Evolutionary conservation across 2,888 invertebrate genomes (phyloP).

Genomic region (Acronicta aceris): DNA sequence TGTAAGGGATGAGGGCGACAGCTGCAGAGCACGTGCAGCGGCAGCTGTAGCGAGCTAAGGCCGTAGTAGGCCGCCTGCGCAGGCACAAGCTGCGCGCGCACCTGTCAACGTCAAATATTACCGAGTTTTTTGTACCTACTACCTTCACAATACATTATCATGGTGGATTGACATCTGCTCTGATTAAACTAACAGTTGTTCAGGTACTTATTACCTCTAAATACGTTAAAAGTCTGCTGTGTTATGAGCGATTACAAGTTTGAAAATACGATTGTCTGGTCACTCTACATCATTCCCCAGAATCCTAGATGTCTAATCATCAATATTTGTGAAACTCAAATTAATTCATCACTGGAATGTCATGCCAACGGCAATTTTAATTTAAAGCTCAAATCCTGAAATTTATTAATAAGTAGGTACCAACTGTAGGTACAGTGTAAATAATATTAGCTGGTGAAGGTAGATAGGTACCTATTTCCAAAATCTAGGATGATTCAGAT

Average conservation of each 20-base stretch:
- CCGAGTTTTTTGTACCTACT: constrained; percentile 63
- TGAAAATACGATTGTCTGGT: too few species aligned
- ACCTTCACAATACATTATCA: constrained; percentile 58
- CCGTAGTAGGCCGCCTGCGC: constrained; percentile 74
- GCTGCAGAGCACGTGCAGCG: constrained; percentile 84
- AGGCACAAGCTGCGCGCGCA: constrained; percentile 82
- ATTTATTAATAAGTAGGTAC: too few species aligned
- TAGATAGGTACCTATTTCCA: too few species aligned
- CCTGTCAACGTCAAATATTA: constrained; percentile 80
- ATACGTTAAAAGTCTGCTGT: not conserved
- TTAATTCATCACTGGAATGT: too few species aligned
- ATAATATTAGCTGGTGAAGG: too few species aligned
- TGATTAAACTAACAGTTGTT: constrained; percentile 23
- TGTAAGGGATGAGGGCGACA: constrained; percentile 75
- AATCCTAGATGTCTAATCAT: too few species aligned
- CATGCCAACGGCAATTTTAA: too few species aligned
- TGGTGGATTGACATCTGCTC: constrained; percentile 56
- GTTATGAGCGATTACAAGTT: too few species aligned
- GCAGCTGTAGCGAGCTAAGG: constrained; percentile 73
- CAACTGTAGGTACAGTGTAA: too few species aligned
- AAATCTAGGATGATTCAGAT: constrained; percentile 1
- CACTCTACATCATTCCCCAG: too few species aligned
- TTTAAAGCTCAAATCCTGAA: too few species aligned
- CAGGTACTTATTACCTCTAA: not conserved
- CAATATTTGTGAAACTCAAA: too few species aligned